Evolutionary conservation across 1,140 invertebrate genomes (phyloP).

Genomic region (Drosophila arawakana): DNA sequence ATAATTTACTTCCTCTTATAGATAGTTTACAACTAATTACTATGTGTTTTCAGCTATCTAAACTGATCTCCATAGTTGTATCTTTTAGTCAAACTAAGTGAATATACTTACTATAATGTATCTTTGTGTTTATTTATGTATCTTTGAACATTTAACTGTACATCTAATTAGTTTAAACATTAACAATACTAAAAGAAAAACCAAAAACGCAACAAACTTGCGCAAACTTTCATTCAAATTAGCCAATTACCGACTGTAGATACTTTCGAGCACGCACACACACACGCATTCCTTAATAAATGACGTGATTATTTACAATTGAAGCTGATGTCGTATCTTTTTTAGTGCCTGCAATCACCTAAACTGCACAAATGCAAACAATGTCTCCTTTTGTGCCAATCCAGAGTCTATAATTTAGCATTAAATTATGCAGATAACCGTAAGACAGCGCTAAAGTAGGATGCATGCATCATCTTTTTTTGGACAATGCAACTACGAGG

Average conservation of each 20-base stretch:
- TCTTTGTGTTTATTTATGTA: too few relatives aligned
- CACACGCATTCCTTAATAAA: not conserved
- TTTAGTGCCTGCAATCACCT: not conserved
- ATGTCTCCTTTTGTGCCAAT: slow-evolving; percentile 11
- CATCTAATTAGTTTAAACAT: too few relatives aligned
- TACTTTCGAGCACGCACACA: not conserved
- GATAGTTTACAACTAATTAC: too few relatives aligned
- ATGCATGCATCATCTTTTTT: slow-evolving; percentile 67
- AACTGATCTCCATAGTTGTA: too few relatives aligned
- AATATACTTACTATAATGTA: too few relatives aligned
- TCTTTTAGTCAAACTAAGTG: too few relatives aligned
- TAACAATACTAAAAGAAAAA: too few relatives aligned
- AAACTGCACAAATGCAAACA: slow-evolving; percentile 9
- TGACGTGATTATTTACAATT: slow-evolving; percentile 14
- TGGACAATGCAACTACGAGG: slow-evolving; percentile 49
- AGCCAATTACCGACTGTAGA: not conserved
- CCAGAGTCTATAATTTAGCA: slow-evolving; percentile 69
- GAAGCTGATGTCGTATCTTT: slow-evolving; percentile 1
- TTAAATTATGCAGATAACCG: slow-evolving; percentile 78
- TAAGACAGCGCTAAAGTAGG: slow-evolving; percentile 18
- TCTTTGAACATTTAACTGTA: too few relatives aligned
- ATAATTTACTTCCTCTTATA: too few relatives aligned
- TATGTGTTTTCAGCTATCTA: too few relatives aligned
- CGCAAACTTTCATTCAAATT: not conserved
- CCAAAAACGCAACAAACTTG: too few relatives aligned